Percentiles rank a stretch among this genome's conserved stretches.
Evolutionary conservation across 2,888 invertebrate genomes (phyloP).

Genomic region (Drosophila rubida): DNA sequence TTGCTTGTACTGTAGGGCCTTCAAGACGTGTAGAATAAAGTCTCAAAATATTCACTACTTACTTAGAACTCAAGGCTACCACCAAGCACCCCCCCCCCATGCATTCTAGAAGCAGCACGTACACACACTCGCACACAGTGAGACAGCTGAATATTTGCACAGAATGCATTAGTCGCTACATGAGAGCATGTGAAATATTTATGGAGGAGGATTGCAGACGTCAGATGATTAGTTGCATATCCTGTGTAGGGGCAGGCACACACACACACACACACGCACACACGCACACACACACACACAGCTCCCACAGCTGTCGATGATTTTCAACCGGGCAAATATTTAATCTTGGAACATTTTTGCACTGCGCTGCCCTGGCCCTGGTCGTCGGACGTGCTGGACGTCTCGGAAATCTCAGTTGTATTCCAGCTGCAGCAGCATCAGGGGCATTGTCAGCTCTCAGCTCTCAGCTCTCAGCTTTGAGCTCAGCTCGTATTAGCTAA

Average conservation of each 20-base stretch:
- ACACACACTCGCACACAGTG: background rate
- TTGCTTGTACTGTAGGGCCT: background rate
- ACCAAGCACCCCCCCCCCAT: background rate
- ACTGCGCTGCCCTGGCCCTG: conserved; percentile 15
- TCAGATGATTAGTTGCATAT: conserved; percentile 79
- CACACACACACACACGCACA: background rate
- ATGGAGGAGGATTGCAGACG: conserved; percentile 62
- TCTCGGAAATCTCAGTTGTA: conserved; percentile 76
- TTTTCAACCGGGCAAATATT: conserved; percentile 73
- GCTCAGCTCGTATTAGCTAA: conserved; percentile 71
- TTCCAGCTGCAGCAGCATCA: conserved; percentile 37
- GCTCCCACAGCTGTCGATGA: conserved; percentile 61
- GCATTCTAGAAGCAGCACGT: background rate
- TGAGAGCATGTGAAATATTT: conserved; percentile 75
- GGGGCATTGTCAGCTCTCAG: conserved; percentile 29
- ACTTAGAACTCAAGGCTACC: conserved; percentile 8
- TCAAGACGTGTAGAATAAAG: background rate
- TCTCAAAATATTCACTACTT: background rate
- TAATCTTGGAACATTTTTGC: conserved; percentile 68
- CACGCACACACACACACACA: background rate
- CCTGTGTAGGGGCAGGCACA: conserved; percentile 17
- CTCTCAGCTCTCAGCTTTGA: conserved; percentile 5
- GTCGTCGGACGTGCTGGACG: conserved; percentile 56
- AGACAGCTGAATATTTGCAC: conserved; percentile 64
- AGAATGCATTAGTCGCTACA: conserved; percentile 58